Conservation (phyloP, 2,888 invertebrate species). For the Nipponacmea schrenckii region DNA sequence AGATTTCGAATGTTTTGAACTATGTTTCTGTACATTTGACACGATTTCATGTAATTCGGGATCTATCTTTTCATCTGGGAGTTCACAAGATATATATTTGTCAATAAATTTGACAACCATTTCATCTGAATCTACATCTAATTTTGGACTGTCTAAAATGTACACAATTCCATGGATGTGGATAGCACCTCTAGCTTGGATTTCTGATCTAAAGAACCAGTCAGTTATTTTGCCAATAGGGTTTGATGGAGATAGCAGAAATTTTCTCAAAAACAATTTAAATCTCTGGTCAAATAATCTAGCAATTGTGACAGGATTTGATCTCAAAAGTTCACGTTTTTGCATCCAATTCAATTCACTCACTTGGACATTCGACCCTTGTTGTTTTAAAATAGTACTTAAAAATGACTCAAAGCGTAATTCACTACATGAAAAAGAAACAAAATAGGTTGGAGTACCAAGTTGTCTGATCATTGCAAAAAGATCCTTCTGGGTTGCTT, state of each 20-base stretch:
- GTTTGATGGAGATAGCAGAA: too few species aligned
- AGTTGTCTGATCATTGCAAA: too few species aligned
- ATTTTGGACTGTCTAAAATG: slow-evolving; percentile 32
- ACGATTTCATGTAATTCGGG: slow-evolving; percentile 18
- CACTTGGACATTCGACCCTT: neutral
- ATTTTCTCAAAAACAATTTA: too few species aligned
- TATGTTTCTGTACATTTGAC: slow-evolving; percentile 24
- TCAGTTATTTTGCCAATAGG: too few species aligned
- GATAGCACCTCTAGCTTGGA: slow-evolving; percentile 43
- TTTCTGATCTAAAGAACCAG: slow-evolving; percentile 40
- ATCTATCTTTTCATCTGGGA: slow-evolving; percentile 24
- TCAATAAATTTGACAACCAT: slow-evolving; percentile 29
- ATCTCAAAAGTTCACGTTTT: too few species aligned
- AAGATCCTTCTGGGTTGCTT: too few species aligned
- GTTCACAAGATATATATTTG: slow-evolving; percentile 24
- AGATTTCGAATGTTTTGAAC: slow-evolving; percentile 25
- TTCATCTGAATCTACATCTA: slow-evolving; percentile 28
- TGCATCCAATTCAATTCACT: slow-evolving; percentile 18
- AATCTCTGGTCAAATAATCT: too few species aligned
- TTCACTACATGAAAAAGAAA: too few species aligned
- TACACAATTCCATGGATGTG: slow-evolving; percentile 40
- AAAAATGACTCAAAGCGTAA: too few species aligned
- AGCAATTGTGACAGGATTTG: too few species aligned
- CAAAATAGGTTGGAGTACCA: too few species aligned
- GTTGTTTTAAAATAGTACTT: too few species aligned